Percentiles rank a stretch among this genome's conserved stretches.
phyloP scores from a whole-genome alignment of 2,113 vertebrate species.

The Ciconia maguari region DNA sequence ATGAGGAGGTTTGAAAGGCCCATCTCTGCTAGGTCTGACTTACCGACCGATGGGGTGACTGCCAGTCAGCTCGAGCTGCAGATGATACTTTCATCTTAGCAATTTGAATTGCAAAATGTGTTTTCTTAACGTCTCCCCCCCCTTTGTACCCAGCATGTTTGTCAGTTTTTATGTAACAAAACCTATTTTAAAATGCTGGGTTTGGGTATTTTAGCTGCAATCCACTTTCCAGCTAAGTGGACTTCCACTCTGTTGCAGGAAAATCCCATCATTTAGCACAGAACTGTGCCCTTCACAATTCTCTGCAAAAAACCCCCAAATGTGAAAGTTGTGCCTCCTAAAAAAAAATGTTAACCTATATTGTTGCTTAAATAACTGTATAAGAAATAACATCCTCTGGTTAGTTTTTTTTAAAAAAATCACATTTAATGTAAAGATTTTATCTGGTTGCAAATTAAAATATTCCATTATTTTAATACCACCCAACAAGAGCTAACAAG shows the following conservation, averaged over 20 bases:
- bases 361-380: neutral
- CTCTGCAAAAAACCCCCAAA: neutral
- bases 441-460: neutral
- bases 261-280: neutral
- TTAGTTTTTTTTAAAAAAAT: neutral
- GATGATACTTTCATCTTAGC: slow-evolving; percentile 18
- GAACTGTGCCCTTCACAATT: neutral
- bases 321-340: neutral
- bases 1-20: neutral
- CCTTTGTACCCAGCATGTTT: neutral
- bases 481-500: slow-evolving; percentile 7
- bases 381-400: neutral
- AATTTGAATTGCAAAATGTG: slow-evolving; percentile 42
- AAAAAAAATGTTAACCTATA: neutral
- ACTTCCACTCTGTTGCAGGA: neutral
- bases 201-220: neutral
- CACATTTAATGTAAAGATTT: neutral
- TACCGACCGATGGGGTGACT: neutral
- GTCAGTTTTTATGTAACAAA: slow-evolving; percentile 1
- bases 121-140: neutral
- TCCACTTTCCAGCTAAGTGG: neutral
- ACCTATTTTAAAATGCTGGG: neutral
- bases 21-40: neutral
- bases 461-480: neutral
- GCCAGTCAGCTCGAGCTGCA: neutral